These are phyloP conservation scores for Ptiloglossa arizonensis DNA, from an alignment of 1,140 invertebrate genomes.

Conservation along the genomic window DNA sequence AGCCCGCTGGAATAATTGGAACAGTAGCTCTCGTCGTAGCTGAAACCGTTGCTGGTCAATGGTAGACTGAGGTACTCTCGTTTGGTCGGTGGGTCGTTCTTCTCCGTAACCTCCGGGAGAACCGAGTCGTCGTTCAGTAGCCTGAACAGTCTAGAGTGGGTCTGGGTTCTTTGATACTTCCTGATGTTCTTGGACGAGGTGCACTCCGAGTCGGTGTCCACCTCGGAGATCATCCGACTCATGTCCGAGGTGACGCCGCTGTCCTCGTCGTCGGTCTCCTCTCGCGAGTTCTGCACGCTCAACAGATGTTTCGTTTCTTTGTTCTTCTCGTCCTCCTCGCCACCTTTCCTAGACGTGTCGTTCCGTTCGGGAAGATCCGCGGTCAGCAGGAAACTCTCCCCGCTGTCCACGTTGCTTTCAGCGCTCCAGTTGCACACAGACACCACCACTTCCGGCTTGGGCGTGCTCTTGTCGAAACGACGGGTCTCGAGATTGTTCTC, in stretches of 20 bases:
- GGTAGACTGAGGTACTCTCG: constrained; percentile 64
- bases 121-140: constrained; percentile 84
- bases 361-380: too few species aligned
- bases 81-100: constrained; percentile 56
- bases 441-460: constrained; percentile 37
- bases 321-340: neutral
- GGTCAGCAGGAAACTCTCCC: neutral
- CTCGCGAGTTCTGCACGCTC: constrained; percentile 78
- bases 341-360: too few species aligned
- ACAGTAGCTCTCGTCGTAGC: constrained; percentile 67
- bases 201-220: constrained; percentile 85
- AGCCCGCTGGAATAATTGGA: constrained; percentile 70
- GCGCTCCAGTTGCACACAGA: constrained; percentile 26
- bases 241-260: constrained; percentile 88
- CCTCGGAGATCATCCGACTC: constrained; percentile 86
- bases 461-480: neutral
- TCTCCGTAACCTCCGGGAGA: constrained; percentile 71
- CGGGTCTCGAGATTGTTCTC: neutral
- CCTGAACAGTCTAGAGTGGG: constrained; percentile 87
- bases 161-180: constrained; percentile 86
- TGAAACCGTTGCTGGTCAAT: constrained; percentile 57
- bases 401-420: neutral
- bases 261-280: constrained; percentile 86
- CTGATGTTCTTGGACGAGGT: constrained; percentile 82
- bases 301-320: constrained; percentile 65